Evolutionary conservation across 2,797 vertebrate species (phyloP).

Genomic region (Enteromius mattozi): DNA sequence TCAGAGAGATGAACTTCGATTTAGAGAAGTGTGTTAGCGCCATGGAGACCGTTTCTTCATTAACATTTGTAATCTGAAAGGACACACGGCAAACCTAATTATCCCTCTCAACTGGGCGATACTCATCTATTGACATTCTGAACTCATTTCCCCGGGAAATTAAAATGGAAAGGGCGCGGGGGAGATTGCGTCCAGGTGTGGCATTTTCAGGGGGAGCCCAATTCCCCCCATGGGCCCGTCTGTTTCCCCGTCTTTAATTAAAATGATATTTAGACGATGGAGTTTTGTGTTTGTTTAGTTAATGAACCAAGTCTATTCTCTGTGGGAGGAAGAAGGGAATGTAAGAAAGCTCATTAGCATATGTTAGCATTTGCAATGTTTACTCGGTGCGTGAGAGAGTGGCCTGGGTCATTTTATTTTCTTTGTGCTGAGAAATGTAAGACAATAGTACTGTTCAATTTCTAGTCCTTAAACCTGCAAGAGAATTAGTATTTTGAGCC

Average conservation of each 20-base stretch:
- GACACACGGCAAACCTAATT: slow-evolving; percentile 76
- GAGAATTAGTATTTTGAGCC: neutral
- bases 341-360: slow-evolving; percentile 79
- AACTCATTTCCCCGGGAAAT: slow-evolving; percentile 73
- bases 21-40: slow-evolving; percentile 66
- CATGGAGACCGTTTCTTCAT: slow-evolving; percentile 73
- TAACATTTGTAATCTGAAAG: slow-evolving; percentile 75
- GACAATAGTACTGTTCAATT: neutral
- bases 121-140: slow-evolving; percentile 73
- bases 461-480: neutral
- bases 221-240: slow-evolving; percentile 59
- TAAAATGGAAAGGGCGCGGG: slow-evolving; percentile 74
- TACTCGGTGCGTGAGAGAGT: slow-evolving; percentile 4
- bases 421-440: slow-evolving; percentile 25
- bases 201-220: slow-evolving; percentile 70
- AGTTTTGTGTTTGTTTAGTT: slow-evolving; percentile 81
- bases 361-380: slow-evolving; percentile 77
- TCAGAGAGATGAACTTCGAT: slow-evolving; percentile 70
- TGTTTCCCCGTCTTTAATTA: slow-evolving; percentile 77
- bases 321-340: slow-evolving; percentile 74
- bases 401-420: slow-evolving; percentile 2
- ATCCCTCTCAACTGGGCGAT: slow-evolving; percentile 71
- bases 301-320: slow-evolving; percentile 77
- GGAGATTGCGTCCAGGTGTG: slow-evolving; percentile 76
- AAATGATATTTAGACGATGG: slow-evolving; percentile 79